Base-by-base conservation (phyloP, 2,888 invertebrate species). In the Pseudolycoriella hygida region DNA sequence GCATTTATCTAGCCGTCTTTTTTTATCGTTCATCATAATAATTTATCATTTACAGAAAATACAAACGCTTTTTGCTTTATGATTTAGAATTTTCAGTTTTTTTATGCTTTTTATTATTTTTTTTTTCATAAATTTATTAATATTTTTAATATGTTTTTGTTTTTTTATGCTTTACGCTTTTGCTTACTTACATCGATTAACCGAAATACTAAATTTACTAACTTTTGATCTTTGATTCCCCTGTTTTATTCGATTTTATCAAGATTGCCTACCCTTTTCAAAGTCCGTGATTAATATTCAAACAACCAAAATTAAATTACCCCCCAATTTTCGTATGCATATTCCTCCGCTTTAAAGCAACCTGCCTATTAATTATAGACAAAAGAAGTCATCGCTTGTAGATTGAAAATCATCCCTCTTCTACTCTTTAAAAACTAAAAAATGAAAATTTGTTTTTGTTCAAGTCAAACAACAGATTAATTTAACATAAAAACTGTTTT, bases 321-420 rank as follows among this genome's bases (percentile, higher is more conserved):
- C 4, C 25, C 25, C 25, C 25, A 25, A n/a, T n/a, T 25, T 25
- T 25, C 25, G 25, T 25, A 25, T 25, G 25, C 25, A 25, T 25
- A 25, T 25, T 14, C 34, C 34, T 42, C 15, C 38, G 46, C 46
- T 46, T 46, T 25, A 6, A 38, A 46, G 46, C 46, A 46, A 46
- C 46, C 46, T 32, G 46, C 46, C 46, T 42, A n/a, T 18, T 19
- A 40, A 18, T 18, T 32, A 43, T 31, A 42, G 12, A 32, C 17
- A 42, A 17, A 32, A 42, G 12, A 31, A 18, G 14, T 30, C 31
- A 15, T 34, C 10, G 42, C 42, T 42, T 42, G 42, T 42, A 42
- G 42, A 42, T 31, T 31, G 31, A 42, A 42, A 14, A 31, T 40
- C 40, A 40, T 40, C 19, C 11, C 12, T 15, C 38, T 8, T 34